A percentile compares a stretch with the other conserved stretches of the same genome.
These are phyloP conservation scores for mouse (Mus musculus) DNA, from an alignment of 2,113 vertebrate species.

Conservation along the genomic window DNA sequence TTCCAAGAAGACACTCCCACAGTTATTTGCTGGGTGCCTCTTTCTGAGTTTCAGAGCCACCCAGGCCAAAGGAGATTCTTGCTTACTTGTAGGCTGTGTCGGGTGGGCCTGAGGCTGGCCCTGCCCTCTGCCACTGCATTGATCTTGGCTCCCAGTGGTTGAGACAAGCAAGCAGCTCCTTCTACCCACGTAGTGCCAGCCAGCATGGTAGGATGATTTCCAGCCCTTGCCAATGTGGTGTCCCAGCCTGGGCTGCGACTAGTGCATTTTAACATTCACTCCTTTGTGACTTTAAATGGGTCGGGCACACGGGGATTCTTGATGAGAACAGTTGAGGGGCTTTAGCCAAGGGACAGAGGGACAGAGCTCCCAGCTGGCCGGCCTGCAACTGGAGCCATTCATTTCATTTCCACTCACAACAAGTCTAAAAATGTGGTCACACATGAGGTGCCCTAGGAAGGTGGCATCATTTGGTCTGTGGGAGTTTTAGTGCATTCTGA, in stretches of 20 bases:
- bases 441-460: background rate
- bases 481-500: background rate
- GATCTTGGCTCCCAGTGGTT: background rate
- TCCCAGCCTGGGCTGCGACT: slow-evolving; percentile 57
- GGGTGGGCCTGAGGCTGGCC: background rate
- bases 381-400: background rate
- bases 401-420: background rate
- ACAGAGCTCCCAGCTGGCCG: background rate
- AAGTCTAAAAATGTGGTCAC: background rate
- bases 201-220: background rate
- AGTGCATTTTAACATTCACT: slow-evolving; percentile 47
- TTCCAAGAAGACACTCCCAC: rapidly evolving
- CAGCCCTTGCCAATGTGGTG: background rate
- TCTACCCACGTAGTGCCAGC: background rate
- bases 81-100: background rate
- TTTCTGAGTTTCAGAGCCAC: background rate
- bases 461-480: background rate
- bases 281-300: slow-evolving; percentile 65
- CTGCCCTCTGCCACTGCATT: background rate
- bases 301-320: background rate
- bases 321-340: background rate
- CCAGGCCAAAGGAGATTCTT: rapidly evolving
- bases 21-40: background rate
- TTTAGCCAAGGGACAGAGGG: background rate
- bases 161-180: background rate